These are phyloP conservation scores for Microcebus jonahi DNA, from an alignment of 2,113 vertebrate species.

Conservation along the genomic window DNA sequence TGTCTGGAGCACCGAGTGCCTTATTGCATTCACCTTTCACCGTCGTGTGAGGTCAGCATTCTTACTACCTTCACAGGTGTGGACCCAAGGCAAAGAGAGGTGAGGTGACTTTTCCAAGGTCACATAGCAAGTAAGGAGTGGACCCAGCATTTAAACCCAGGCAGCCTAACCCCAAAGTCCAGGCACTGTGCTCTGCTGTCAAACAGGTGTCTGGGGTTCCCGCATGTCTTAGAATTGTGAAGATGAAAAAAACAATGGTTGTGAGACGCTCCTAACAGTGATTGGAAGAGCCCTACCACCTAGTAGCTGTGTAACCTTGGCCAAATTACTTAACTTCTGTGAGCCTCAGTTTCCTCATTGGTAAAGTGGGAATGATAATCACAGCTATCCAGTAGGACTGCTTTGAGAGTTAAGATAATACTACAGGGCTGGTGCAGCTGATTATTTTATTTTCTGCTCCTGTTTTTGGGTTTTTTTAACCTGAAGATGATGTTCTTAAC, in stretches of 20 bases:
- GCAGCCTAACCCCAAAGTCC: neutral
- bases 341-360: neutral
- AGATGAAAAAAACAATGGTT: neutral
- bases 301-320: neutral
- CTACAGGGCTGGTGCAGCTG: neutral
- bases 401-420: neutral
- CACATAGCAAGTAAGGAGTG: neutral
- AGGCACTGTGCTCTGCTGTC: neutral
- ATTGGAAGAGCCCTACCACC: neutral
- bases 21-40: too few relatives aligned
- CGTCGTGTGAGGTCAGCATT: neutral
- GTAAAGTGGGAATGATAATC: neutral
- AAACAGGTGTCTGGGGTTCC: neutral
- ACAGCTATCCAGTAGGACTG: neutral
- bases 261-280: neutral
- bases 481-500: neutral
- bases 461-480: neutral
- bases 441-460: neutral
- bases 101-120: neutral
- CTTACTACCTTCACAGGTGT: neutral
- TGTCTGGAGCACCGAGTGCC: accelerated
- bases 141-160: neutral
- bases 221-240: neutral
- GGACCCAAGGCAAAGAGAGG: neutral
- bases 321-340: neutral